Evolutionary conservation across 1,140 invertebrate genomes (phyloP).

Genomic region (Rhynchophorus ferrugineus): DNA sequence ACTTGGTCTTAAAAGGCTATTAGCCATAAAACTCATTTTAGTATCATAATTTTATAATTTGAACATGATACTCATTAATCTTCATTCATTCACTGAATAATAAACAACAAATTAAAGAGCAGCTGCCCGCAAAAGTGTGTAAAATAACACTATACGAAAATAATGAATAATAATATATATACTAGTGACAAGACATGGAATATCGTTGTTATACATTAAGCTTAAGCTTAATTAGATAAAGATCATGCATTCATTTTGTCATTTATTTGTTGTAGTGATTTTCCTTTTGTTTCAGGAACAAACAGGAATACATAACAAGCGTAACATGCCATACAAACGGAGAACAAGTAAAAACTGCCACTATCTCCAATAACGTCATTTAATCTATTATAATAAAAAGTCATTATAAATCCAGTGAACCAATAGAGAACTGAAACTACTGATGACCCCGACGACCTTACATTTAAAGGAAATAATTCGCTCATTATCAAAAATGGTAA

Average conservation of each 20-base stretch:
- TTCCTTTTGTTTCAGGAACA: constrained; percentile 75
- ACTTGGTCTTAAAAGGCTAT: no score
- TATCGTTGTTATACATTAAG: no score
- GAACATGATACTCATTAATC: no score
- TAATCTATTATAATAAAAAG: constrained; percentile 60
- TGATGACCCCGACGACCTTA: constrained; percentile 62
- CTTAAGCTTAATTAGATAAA: no score
- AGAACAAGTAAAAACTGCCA: constrained; percentile 70
- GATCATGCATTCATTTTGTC: not conserved
- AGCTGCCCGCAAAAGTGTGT: no score
- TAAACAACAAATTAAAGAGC: no score
- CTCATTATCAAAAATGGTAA: constrained; percentile 75
- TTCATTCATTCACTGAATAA: no score
- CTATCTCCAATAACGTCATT: constrained; percentile 51
- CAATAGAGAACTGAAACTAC: constrained; percentile 49
- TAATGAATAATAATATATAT: no score
- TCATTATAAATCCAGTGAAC: constrained; percentile 56
- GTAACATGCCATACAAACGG: constrained; percentile 54
- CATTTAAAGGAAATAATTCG: constrained; percentile 67
- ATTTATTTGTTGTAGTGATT: constrained; percentile 49
- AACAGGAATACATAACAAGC: constrained; percentile 49
- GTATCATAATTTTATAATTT: no score
- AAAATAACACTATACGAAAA: no score
- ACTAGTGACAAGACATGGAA: no score
- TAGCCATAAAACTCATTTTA: no score